Evolutionary conservation across 2,888 invertebrate genomes (phyloP), one percentile per base, ranked within the genome.

Genomic region (Epinotia ramella): DNA sequence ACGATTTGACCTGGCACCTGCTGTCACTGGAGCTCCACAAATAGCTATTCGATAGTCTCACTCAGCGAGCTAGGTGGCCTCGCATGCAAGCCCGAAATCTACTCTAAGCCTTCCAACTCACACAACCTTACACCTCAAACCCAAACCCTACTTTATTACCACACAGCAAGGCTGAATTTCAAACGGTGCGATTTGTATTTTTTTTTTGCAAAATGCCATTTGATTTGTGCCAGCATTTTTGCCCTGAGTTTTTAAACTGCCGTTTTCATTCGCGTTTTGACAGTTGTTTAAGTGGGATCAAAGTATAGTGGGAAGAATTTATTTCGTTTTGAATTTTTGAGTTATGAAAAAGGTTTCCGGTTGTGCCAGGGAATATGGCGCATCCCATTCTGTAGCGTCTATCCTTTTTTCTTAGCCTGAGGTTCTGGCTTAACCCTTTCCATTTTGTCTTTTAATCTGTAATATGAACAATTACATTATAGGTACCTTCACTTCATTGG

Each of bases 21-120:
- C 69, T 74, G 28, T 64, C 57, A 59, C 64, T 49, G 20, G 18
- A n/a, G 18, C 74, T 46, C 46, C 57, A 69, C 64, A 69, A 69
- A 74, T 69, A 69, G 69, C 57, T 64, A 64, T 74, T 69, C 74
- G 64, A 74, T 74, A 69, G 74, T 69, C 73, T 46, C 73, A 63
- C 73, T 62, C 73, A 46, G 13, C 33, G 46, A 63, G 57, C 46
- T n/a, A 72, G 49, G 69, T 33, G 64, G 66, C 73, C 53, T 73
- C 20, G 67, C 74, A 74, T 68, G 74, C 73, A 74, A 69, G 56
- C 74, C 69, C 69, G 56, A 74, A 68, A 64, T 64, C 69, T 59
- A 33, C 57, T 64, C 44, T 46, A 64, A 64, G 64, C 64, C 57
- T 20, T 18, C 66, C 63, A 53, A 53, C 53, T 18, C 53, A 24